These are phyloP conservation scores for Cryptus armator DNA, from an alignment of 2,888 invertebrate species.

Conservation along the genomic window DNA sequence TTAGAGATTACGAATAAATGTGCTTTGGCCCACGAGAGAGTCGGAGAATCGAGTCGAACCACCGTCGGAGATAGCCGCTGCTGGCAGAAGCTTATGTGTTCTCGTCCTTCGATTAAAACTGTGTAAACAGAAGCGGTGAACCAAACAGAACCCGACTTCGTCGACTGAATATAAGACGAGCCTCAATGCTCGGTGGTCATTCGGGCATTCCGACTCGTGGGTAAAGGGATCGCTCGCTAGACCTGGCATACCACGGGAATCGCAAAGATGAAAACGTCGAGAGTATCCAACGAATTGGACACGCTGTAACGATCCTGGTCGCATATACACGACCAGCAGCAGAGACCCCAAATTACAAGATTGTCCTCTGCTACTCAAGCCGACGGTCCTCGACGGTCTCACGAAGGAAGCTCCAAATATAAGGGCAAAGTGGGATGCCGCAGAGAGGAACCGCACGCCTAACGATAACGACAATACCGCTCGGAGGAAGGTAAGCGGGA, in stretches of 20 bases:
- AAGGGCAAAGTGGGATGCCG: conserved; percentile 20
- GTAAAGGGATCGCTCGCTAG: neutral
- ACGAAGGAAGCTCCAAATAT: conserved; percentile 18
- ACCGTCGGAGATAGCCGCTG: neutral
- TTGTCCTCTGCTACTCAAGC: conserved; percentile 3
- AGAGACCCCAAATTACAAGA: conserved; percentile 12
- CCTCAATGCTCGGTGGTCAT: conserved; percentile 5
- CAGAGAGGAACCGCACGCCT: conserved; percentile 35
- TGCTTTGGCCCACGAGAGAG: neutral
- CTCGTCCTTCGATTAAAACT: conserved; percentile 71
- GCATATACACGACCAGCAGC: neutral
- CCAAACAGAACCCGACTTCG: conserved; percentile 33
- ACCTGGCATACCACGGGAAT: neutral
- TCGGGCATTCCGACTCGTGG: conserved; percentile 16
- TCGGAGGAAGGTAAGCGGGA: conserved; percentile 18
- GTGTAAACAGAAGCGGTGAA: conserved; percentile 64
- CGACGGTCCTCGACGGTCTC: neutral
- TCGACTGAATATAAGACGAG: conserved; percentile 10
- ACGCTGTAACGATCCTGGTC: conserved; percentile 2
- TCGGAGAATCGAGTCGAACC: conserved; percentile 9
- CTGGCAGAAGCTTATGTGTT: conserved; percentile 19
- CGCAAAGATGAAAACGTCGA: conserved; percentile 39
- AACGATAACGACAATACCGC: conserved; percentile 41
- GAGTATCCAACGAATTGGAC: conserved; percentile 29
- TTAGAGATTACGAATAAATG: neutral